phyloP scores from a whole-genome alignment of 2,797 vertebrate genomes.

The Champsocephalus gunnari region DNA sequence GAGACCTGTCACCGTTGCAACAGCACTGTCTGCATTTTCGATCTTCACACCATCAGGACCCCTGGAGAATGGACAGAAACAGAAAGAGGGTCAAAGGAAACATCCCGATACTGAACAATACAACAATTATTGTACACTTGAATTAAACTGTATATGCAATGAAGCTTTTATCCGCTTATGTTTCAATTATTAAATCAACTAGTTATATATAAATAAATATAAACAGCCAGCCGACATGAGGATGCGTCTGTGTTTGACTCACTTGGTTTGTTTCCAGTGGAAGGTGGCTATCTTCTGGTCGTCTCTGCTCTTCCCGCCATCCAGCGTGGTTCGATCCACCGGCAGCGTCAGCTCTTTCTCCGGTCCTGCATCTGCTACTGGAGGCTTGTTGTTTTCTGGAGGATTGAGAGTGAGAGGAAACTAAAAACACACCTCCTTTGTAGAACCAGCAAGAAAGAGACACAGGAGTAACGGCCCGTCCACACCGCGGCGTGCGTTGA shows the following conservation, averaged over 20 bases:
- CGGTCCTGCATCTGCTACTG: constrained; percentile 93
- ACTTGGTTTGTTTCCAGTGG: constrained; percentile 94
- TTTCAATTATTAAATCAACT: not conserved
- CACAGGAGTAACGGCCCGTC: no score
- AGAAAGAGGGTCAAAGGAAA: not conserved
- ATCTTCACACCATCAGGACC: constrained; percentile 94
- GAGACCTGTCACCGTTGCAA: constrained; percentile 92
- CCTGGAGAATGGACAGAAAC: constrained; percentile 72
- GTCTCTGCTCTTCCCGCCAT: constrained; percentile 95
- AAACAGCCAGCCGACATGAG: not conserved
- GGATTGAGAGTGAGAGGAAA: not conserved
- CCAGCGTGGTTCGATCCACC: constrained; percentile 93
- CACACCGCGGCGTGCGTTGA: no score
- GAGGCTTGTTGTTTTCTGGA: constrained; percentile 97
- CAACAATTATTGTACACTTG: not conserved
- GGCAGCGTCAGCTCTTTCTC: constrained; percentile 98
- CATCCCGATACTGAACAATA: not conserved
- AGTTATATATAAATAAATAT: no score
- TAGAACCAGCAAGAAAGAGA: not conserved
- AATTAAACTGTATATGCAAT: not conserved
- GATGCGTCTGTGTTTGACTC: constrained; percentile 28
- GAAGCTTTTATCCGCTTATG: not conserved
- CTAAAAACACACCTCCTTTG: not conserved
- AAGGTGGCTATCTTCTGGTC: constrained; percentile 95
- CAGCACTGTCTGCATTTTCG: constrained; percentile 89